Base-by-base conservation (phyloP, 2,888 invertebrate species). In the Gastracanthus pulcherrimus region DNA sequence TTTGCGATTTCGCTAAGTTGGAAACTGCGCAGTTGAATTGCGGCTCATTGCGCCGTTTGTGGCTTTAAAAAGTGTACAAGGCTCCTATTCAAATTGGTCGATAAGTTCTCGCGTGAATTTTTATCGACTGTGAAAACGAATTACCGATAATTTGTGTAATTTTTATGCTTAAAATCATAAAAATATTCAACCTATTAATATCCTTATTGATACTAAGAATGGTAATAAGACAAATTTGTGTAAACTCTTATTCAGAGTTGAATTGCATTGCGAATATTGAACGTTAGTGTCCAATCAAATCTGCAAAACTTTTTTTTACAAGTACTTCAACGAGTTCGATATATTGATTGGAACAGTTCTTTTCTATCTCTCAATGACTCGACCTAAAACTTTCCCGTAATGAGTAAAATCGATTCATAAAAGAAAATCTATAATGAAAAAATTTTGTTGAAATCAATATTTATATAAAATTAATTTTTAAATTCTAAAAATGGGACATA, bases 261-360 rank as follows among this genome's bases (percentile, higher is more conserved):
- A 77, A 77, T 70, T 69, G 48, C 48, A 51, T 48, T n/a, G 16
- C n/a, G 19, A n/a, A 5, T 66, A 38, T 66, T 45, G 38, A 76
- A 13, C 66, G 36, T 19, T 74, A 64, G 51, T 66, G 66, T 31
- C 26, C 66, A 58, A 79, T 79, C 58, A 67, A 67, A 72, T 67
- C 67, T 38, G 66, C 11, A 31, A 71, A 79, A 67, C 58, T 79
- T 79, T 79, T 69, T 74, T 77, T 64, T 71, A 64, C 48, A 38
- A 67, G 58, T 48, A 67, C 67, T 67, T 55, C 19, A 45, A 41
- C n/a, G n/a, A 79, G 58, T 74, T 67, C 67, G 58, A 79, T 74
- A 67, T 79, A 79, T 79, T 45, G 79, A 79, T 79, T 74, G 72
- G 45, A 55, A 48, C 34, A 48, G 64, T 66, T 36, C 41, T 77